Evolutionary conservation across 1,140 invertebrate species (phyloP).

Genomic region (Cydia amplana): DNA sequence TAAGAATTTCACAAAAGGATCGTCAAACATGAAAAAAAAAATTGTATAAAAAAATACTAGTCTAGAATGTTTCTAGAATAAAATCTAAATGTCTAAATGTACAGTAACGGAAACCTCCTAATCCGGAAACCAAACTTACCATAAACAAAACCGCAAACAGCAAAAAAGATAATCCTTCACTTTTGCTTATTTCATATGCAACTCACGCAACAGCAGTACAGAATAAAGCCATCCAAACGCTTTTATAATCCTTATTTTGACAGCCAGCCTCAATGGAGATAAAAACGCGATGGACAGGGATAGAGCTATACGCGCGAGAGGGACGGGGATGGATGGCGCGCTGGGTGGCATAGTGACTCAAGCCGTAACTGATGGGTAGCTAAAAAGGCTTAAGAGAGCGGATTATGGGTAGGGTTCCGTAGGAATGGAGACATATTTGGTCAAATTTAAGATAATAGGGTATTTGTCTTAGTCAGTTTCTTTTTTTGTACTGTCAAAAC

Average conservation of each 20-base stretch:
- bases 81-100: too few relatives aligned
- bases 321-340: constrained; percentile 49
- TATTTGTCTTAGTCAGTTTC: too few relatives aligned
- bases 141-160: background rate
- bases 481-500: too few relatives aligned
- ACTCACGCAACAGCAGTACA: constrained; percentile 33
- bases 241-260: constrained; percentile 80
- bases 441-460: too few relatives aligned
- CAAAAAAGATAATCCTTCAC: constrained; percentile 11
- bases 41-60: too few relatives aligned
- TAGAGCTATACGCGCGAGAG: constrained; percentile 39
- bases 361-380: constrained; percentile 40
- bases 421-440: background rate
- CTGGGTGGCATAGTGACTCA: constrained; percentile 70
- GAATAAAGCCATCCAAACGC: constrained; percentile 68
- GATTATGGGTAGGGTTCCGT: constrained; percentile 40
- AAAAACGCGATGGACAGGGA: constrained; percentile 48
- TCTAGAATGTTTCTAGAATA: too few relatives aligned
- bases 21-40: too few relatives aligned
- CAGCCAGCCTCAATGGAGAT: constrained; percentile 74
- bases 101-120: background rate
- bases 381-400: constrained; percentile 40
- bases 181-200: constrained; percentile 10
- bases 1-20: too few relatives aligned
- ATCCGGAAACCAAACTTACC: background rate